These are phyloP conservation scores for Hedychridium roseum DNA, from an alignment of 2,888 invertebrate species.

Conservation along the genomic window DNA sequence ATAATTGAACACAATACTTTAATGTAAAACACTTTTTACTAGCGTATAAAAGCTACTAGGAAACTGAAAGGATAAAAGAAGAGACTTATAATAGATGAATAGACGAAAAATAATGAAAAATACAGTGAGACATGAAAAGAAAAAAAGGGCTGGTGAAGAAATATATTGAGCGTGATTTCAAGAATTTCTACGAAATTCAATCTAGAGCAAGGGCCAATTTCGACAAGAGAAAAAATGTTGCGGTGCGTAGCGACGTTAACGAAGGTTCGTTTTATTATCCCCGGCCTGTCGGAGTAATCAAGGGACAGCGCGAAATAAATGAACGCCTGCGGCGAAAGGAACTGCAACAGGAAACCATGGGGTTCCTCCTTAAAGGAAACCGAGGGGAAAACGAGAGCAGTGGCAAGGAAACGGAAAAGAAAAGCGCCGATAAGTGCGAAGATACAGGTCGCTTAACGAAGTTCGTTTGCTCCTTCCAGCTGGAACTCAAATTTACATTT, in stretches of 20 bases:
- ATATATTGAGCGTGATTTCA: too few species aligned
- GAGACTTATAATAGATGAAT: too few species aligned
- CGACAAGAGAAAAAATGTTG: slow-evolving; percentile 2
- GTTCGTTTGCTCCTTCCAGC: slow-evolving; percentile 8
- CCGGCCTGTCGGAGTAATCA: slow-evolving; percentile 20
- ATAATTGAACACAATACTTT: too few species aligned
- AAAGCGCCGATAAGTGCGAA: slow-evolving; percentile 3
- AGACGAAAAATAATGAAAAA: slow-evolving; percentile 3
- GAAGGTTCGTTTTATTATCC: slow-evolving; percentile 8
- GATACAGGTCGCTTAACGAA: too few species aligned
- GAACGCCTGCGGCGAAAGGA: slow-evolving; percentile 13
- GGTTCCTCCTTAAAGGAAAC: not conserved
- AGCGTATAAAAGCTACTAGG: too few species aligned
- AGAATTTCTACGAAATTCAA: too few species aligned
- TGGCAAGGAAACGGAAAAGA: slow-evolving; percentile 2
- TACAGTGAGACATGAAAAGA: not conserved
- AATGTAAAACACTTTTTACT: too few species aligned
- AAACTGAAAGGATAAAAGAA: too few species aligned
- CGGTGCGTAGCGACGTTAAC: slow-evolving; percentile 18
- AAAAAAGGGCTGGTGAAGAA: too few species aligned
- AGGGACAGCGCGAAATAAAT: slow-evolving; percentile 17
- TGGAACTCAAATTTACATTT: too few species aligned
- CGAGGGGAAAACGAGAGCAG: not conserved
- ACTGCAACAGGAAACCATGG: not conserved
- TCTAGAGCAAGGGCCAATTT: too few species aligned